A percentile compares a stretch with the other conserved stretches of the same genome.
Evolutionary conservation across 2,888 invertebrate species (phyloP).

Genomic region (Diplolepis rosae): DNA sequence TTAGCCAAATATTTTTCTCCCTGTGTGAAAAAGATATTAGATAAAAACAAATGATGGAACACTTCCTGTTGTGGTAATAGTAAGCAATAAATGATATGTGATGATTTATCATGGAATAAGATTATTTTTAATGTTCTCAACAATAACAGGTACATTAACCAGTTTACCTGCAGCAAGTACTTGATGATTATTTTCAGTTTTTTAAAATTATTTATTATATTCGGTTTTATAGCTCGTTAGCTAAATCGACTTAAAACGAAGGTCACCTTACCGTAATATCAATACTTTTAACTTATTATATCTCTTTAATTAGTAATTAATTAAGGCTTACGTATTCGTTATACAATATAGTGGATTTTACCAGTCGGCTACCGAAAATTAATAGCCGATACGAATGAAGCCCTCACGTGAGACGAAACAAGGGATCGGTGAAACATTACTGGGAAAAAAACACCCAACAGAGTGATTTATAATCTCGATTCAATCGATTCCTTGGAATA

Average conservation of each 20-base stretch:
- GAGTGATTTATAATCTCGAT: constrained; percentile 1
- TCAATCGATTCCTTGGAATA: background rate
- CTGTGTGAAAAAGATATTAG: background rate
- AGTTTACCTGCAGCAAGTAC: constrained; percentile 71
- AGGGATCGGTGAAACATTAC: background rate
- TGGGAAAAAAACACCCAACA: background rate
- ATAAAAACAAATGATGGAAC: constrained; percentile 13
- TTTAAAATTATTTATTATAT: constrained; percentile 31
- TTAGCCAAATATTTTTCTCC: no score
- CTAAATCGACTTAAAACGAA: constrained; percentile 18
- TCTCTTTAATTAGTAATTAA: background rate
- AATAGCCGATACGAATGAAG: background rate
- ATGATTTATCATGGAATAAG: constrained; percentile 70
- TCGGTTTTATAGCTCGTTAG: background rate
- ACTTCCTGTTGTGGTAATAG: constrained; percentile 32
- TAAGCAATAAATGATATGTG: constrained; percentile 52
- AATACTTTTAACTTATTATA: background rate
- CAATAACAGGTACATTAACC: constrained; percentile 72
- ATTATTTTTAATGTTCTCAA: constrained; percentile 71
- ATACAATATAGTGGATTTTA: constrained; percentile 35
- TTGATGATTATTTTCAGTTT: constrained; percentile 49
- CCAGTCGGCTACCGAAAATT: background rate
- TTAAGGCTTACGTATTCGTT: constrained; percentile 52
- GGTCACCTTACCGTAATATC: constrained; percentile 20
- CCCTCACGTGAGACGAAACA: background rate